phyloP scores from a whole-genome alignment of 2,797 vertebrate species.

The Alca torda region DNA sequence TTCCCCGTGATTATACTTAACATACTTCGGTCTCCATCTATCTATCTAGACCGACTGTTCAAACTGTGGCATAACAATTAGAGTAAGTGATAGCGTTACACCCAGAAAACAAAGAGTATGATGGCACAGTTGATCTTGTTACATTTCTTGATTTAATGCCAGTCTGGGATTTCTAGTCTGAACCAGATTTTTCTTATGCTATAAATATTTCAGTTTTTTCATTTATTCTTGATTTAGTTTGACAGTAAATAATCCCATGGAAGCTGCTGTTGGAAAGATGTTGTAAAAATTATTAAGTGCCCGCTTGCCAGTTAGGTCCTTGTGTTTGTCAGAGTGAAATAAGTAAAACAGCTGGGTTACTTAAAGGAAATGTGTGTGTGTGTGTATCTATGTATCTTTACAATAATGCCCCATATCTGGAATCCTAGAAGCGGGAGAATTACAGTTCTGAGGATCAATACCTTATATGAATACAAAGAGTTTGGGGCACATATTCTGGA shows the following conservation, averaged over 20 bases:
- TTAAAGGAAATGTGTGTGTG: constrained; percentile 26
- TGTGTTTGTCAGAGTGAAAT: constrained; percentile 36
- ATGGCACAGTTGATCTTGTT: constrained; percentile 57
- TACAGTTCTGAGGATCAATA: background rate
- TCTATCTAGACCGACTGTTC: constrained; percentile 10
- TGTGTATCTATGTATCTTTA: background rate
- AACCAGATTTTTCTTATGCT: constrained; percentile 55
- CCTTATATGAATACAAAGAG: background rate
- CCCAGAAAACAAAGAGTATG: constrained; percentile 56
- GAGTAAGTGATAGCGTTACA: constrained; percentile 47
- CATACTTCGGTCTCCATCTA: constrained; percentile 9
- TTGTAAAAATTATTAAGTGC: constrained; percentile 59
- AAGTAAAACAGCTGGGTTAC: constrained; percentile 21
- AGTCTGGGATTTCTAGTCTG: constrained; percentile 31
- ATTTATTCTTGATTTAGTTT: constrained; percentile 70
- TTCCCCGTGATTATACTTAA: constrained; percentile 38
- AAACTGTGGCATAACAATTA: constrained; percentile 63
- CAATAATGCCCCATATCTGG: constrained; percentile 26
- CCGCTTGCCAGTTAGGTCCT: constrained; percentile 3
- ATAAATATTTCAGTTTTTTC: constrained; percentile 73
- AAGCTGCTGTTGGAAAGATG: constrained; percentile 52
- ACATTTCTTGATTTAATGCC: constrained; percentile 40
- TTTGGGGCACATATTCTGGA: background rate
- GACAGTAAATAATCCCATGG: constrained; percentile 68
- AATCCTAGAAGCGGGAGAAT: background rate